Conservation (phyloP, 2,113 vertebrate species). For the Syngnathus typhle region DNA sequence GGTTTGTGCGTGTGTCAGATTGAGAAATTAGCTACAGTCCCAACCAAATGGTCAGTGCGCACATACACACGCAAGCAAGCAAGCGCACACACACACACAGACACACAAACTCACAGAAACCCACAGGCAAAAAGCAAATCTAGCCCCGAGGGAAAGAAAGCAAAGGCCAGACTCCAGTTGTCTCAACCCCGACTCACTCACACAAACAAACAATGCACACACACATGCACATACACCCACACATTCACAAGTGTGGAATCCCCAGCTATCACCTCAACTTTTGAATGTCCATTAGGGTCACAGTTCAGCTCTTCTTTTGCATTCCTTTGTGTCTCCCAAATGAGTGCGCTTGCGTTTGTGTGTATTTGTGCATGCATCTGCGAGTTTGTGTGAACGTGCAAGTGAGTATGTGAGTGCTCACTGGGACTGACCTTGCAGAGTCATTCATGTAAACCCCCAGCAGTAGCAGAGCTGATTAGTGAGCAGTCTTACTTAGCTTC, state of each 20-base stretch:
- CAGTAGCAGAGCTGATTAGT: constrained; percentile 52
- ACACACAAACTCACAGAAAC: constrained; percentile 3
- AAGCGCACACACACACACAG: constrained; percentile 12
- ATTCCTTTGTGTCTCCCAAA: constrained; percentile 39
- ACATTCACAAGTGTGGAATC: constrained; percentile 44
- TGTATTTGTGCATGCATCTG: not conserved
- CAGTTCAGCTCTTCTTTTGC: constrained; percentile 58
- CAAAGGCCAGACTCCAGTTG: constrained; percentile 72
- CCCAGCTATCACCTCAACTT: constrained; percentile 53
- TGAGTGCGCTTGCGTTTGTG: not conserved
- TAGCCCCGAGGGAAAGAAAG: constrained; percentile 64
- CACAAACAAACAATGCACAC: constrained; percentile 59
- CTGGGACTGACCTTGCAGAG: constrained; percentile 59
- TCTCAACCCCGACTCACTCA: constrained; percentile 68
- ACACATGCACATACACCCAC: constrained; percentile 21
- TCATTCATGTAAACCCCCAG: constrained; percentile 49
- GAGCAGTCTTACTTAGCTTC: constrained; percentile 34
- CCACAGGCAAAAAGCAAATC: constrained; percentile 36
- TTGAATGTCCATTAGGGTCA: constrained; percentile 63
- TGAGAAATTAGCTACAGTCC: constrained; percentile 71
- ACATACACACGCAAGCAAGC: constrained; percentile 27
- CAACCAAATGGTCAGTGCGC: constrained; percentile 62
- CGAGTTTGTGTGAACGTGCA: constrained; percentile 3
- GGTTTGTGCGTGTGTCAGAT: constrained; percentile 68
- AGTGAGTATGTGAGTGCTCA: constrained; percentile 18